Evolutionary conservation across 1,140 invertebrate genomes (phyloP).

Genomic region (Nomia melanderi): DNA sequence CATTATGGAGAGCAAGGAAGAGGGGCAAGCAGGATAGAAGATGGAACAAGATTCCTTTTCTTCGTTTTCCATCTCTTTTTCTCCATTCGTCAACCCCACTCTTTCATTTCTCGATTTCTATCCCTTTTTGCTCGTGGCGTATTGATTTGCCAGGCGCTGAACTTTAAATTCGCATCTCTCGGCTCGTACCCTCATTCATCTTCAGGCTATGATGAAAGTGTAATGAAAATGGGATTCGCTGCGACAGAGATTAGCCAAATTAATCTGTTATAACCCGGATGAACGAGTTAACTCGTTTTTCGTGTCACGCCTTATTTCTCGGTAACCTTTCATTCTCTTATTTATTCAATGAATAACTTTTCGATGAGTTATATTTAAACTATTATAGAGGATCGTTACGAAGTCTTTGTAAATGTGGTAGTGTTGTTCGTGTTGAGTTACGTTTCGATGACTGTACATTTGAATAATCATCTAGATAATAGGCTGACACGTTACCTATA

Average conservation of each 20-base stretch:
- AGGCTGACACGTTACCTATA: no score
- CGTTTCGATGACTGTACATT: no score
- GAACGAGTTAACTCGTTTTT: no score
- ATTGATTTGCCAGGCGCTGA: slow-evolving; percentile 50
- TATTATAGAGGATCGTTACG: no score
- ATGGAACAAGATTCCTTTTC: neutral
- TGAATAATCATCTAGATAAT: no score
- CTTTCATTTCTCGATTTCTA: slow-evolving; percentile 18
- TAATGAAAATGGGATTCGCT: neutral
- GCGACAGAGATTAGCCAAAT: slow-evolving; percentile 1
- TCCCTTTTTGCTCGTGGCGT: slow-evolving; percentile 25
- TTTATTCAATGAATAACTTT: no score
- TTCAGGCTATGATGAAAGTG: neutral
- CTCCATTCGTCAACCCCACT: slow-evolving; percentile 2
- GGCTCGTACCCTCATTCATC: slow-evolving; percentile 12
- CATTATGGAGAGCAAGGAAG: neutral
- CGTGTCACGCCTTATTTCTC: no score
- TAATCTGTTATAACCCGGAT: neutral
- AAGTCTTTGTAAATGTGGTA: no score
- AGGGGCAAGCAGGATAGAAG: neutral
- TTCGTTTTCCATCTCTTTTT: neutral
- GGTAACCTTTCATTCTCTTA: no score
- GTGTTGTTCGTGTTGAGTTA: no score
- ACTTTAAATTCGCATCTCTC: slow-evolving; percentile 40
- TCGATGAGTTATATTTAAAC: no score